Evolutionary conservation across 2,888 invertebrate species (phyloP).

Genomic region (Ophraella communa): DNA sequence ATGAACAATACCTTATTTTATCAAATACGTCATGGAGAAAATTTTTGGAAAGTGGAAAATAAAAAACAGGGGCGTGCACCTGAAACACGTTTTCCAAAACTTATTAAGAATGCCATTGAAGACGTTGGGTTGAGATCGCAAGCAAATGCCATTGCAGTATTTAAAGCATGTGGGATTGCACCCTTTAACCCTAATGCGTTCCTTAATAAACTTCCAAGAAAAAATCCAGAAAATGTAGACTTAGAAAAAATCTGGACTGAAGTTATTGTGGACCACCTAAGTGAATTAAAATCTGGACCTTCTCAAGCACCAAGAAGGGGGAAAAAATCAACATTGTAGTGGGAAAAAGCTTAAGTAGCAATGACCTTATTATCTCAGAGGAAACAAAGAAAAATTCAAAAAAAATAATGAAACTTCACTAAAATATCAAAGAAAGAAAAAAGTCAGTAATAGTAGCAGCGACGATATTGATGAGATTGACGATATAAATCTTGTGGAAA

Average conservation of each 20-base stretch:
- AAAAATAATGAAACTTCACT: neutral
- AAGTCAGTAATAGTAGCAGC: neutral
- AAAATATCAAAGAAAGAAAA: conserved; percentile 5
- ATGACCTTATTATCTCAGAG: neutral
- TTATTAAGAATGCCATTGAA: conserved; percentile 12
- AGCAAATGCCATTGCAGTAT: conserved; percentile 18
- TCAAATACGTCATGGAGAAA: conserved; percentile 1
- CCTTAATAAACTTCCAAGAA: conserved; percentile 5
- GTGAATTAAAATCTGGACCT: neutral
- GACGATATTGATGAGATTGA: too few relatives aligned
- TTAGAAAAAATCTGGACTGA: conserved; percentile 1
- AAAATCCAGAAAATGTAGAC: neutral
- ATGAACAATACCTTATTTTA: too few relatives aligned
- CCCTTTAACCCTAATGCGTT: conserved; percentile 13
- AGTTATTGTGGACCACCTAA: conserved; percentile 7
- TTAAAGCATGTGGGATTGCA: conserved; percentile 14
- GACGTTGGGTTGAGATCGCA: conserved; percentile 1
- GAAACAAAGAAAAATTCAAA: neutral
- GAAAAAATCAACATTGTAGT: conserved; percentile 7
- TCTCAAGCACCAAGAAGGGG: conserved; percentile 2
- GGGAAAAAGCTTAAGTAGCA: conserved; percentile 6
- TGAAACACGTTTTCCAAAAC: conserved; percentile 8
- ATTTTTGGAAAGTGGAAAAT: conserved; percentile 5
- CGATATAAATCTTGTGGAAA: too few relatives aligned
- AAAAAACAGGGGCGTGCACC: conserved; percentile 1